Conservation (phyloP, 2,797 vertebrate species). For the Trematomus bernacchii region DNA sequence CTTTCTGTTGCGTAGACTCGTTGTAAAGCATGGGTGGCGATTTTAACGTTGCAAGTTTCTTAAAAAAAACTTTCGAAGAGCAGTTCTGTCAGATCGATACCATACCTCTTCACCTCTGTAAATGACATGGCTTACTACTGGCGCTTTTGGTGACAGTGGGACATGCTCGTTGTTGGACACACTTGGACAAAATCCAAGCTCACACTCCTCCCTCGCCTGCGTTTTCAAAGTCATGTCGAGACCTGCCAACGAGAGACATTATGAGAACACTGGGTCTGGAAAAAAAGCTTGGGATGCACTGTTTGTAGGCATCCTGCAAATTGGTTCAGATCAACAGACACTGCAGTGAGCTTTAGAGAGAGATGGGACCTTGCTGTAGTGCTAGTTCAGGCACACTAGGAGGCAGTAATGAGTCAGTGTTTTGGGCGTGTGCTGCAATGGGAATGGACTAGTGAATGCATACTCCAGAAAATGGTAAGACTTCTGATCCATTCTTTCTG, state of each 20-base stretch:
- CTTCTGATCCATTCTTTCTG: constrained; percentile 86
- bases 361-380: constrained; percentile 85
- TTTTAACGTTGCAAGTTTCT: constrained; percentile 67
- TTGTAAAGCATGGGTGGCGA: constrained; percentile 76
- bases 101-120: constrained; percentile 83
- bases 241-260: constrained; percentile 98
- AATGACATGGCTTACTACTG: constrained; percentile 88
- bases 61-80: constrained; percentile 71
- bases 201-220: constrained; percentile 97
- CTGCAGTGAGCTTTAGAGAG: constrained; percentile 88
- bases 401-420: constrained; percentile 93
- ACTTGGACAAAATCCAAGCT: constrained; percentile 88
- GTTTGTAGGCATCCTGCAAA: constrained; percentile 70
- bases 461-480: constrained; percentile 91
- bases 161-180: constrained; percentile 85
- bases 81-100: constrained; percentile 69
- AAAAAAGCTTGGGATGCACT: constrained; percentile 81
- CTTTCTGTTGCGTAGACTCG: constrained; percentile 76
- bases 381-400: constrained; percentile 90
- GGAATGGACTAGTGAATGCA: constrained; percentile 94
- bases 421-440: constrained; percentile 92
- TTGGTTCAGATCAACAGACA: constrained; percentile 70
- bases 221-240: constrained; percentile 99
- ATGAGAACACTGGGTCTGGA: constrained; percentile 95
- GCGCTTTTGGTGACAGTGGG: constrained; percentile 94